A percentile compares a stretch with the other conserved stretches of the same genome.
These are phyloP conservation scores for Apteryx mantelli DNA, from an alignment of 2,113 vertebrate genomes.

Conservation along the genomic window DNA sequence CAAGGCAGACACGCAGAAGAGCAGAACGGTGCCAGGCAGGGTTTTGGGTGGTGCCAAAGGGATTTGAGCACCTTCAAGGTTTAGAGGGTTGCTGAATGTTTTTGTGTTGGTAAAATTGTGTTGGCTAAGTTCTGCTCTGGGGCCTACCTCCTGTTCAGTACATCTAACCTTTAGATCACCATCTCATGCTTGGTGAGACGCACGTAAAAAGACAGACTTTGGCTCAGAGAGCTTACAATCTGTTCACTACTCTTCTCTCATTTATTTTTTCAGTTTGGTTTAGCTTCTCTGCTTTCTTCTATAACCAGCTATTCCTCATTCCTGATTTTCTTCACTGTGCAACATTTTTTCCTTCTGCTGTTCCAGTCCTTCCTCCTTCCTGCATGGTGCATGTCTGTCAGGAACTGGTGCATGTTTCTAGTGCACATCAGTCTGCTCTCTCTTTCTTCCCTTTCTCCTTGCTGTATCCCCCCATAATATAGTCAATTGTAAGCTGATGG, in stretches of 20 bases:
- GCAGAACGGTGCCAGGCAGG: not conserved
- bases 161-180: not conserved
- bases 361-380: not conserved
- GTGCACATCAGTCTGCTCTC: not conserved
- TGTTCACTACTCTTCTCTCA: not conserved
- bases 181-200: fast-evolving
- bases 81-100: not conserved
- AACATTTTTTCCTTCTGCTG: not conserved
- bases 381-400: not conserved
- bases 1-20: not conserved
- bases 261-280: not conserved
- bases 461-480: fast-evolving
- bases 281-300: not conserved
- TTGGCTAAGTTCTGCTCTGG: not conserved
- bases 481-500: not conserved
- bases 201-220: not conserved
- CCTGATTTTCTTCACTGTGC: not conserved
- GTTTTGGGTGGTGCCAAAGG: not conserved
- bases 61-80: not conserved
- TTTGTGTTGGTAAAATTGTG: not conserved
- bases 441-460: not conserved
- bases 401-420: not conserved
- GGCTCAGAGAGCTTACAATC: not conserved
- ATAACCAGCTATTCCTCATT: not conserved
- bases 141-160: not conserved